Percentiles rank a stretch among this genome's conserved stretches.
These are phyloP conservation scores for Epinephelus malabaricus DNA, from an alignment of 2,797 vertebrate species.

Conservation along the genomic window DNA sequence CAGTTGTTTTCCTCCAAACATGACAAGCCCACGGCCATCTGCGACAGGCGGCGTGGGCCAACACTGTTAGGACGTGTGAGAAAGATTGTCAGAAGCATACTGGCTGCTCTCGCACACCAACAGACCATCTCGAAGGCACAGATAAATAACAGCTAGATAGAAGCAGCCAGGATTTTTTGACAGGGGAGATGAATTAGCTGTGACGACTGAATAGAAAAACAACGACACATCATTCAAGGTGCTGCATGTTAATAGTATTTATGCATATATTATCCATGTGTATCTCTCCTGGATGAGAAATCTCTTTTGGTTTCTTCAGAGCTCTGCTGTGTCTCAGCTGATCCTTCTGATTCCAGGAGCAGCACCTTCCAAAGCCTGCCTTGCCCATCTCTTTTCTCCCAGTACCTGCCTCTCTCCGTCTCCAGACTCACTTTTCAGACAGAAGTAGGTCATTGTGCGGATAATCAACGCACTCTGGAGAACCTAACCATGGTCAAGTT, in stretches of 20 bases:
- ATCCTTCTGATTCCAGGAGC: constrained; percentile 34
- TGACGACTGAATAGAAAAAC: constrained; percentile 33
- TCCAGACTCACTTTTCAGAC: constrained; percentile 50
- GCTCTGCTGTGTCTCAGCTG: constrained; percentile 24
- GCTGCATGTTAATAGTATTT: constrained; percentile 22
- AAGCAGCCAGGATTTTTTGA: constrained; percentile 36
- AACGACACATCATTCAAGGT: constrained; percentile 35
- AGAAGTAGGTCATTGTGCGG: constrained; percentile 73
- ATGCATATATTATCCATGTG: constrained; percentile 16
- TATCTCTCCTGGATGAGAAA: constrained; percentile 25
- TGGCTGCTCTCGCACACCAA: constrained; percentile 64
- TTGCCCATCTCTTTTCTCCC: constrained; percentile 20
- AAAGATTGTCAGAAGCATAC: constrained; percentile 64
- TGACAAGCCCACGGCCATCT: constrained; percentile 70
- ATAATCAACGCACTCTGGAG: constrained; percentile 50
- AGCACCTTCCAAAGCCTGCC: constrained; percentile 27
- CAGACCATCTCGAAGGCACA: constrained; percentile 55
- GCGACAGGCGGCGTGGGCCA: constrained; percentile 68
- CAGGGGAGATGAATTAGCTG: constrained; percentile 48
- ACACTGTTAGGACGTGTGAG: constrained; percentile 59
- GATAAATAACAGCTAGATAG: constrained; percentile 35
- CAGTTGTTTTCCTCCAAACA: constrained; percentile 77
- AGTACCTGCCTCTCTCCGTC: constrained; percentile 58
- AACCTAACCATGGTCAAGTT: constrained; percentile 55
- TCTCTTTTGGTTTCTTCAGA: constrained; percentile 4